Evolutionary conservation across 2,113 vertebrate genomes (phyloP), one percentile per base, ranked within the genome.

Genomic region (Zapus hudsonius): DNA sequence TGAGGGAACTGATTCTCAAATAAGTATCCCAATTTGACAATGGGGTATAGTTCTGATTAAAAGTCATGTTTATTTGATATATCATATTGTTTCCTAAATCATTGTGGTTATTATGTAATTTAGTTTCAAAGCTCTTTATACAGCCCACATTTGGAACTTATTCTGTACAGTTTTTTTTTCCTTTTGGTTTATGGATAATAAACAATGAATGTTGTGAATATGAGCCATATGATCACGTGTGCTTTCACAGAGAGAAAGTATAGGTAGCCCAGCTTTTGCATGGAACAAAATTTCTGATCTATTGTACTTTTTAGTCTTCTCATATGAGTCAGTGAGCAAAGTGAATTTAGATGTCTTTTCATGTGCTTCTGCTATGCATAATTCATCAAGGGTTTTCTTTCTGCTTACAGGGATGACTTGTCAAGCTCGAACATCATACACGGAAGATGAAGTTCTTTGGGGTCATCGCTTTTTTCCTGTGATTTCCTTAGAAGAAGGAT

Each of bases 381-480:
- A 23, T 93, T 33, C 59, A 95, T 92, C 85, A 63, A 40, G n/a
- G 33, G 78, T 87, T 76, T 96, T 85, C 81, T 92, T 92, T 96
- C 81, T 97, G 13, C 2, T 92, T 92, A 52, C 97, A 99, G 99
- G 99, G 81, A 99, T 99, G 99, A 99, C 99, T 67, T 99, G 99
- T 97, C 99, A 99, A 96, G 99, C 99, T 69, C 98, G 99, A 98
- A 99, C 99, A 0, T 99, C 99, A 16, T 99, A 99, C 82, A 99
- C 99, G 0, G 99, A 99, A 97, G 99, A 99, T 25, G 99, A 99
- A 97, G 99, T 99, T 96, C 98, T 99, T 29, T 99, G 99, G 99
- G 99, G 99, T 93, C 99, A 99, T 27, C 99, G 99, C 11, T 99
- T 99, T 98, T 99, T 98, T 84, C 99, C 99, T 0, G 99, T 99